These are phyloP conservation scores for Paguma larvata DNA, from an alignment of 2,797 vertebrate species.

Conservation along the genomic window DNA sequence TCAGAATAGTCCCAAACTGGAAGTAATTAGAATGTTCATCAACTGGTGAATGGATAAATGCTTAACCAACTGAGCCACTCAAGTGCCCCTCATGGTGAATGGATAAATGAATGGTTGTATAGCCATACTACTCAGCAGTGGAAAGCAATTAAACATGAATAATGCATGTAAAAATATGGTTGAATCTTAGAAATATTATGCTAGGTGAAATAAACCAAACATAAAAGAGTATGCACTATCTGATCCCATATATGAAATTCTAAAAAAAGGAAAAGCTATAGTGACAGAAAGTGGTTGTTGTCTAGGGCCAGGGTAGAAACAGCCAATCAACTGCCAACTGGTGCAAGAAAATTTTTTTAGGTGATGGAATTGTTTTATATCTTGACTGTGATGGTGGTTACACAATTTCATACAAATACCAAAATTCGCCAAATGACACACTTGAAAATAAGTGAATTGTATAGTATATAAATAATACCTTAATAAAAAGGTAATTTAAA, in stretches of 20 bases:
- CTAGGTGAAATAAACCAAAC: background rate
- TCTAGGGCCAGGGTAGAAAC: background rate
- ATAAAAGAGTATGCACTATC: background rate
- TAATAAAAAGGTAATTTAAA: background rate
- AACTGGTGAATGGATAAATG: background rate
- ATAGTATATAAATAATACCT: background rate
- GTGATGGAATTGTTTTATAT: background rate
- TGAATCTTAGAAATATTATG: constrained; percentile 9
- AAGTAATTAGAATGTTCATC: background rate
- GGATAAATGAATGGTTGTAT: background rate
- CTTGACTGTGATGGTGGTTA: background rate
- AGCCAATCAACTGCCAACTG: background rate
- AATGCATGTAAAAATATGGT: background rate
- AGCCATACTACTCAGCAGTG: background rate
- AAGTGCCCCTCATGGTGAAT: no score
- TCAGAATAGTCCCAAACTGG: background rate
- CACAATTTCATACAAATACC: background rate
- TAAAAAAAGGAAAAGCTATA: background rate
- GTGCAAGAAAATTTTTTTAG: background rate
- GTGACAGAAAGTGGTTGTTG: background rate
- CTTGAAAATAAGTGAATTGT: constrained; percentile 22
- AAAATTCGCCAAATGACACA: background rate
- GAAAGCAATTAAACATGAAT: background rate
- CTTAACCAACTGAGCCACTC: no score
- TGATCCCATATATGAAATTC: background rate